Base-by-base conservation (phyloP, 2,797 vertebrate species). In the Xiphorhynchus erythropygius region DNA sequence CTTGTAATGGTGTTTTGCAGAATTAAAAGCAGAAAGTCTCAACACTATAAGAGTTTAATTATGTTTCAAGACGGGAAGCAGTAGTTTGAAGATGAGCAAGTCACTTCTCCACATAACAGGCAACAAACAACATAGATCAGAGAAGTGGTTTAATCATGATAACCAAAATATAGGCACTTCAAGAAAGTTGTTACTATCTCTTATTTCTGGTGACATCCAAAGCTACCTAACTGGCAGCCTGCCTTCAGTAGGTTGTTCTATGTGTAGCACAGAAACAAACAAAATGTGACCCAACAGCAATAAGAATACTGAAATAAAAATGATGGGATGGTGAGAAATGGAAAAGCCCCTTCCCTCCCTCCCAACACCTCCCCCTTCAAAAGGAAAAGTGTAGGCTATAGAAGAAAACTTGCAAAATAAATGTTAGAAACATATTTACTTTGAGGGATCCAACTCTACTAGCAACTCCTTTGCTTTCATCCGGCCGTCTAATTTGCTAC, bases 381-480 rank as follows among this genome's bases (percentile, higher is more conserved):
- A 97, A 97, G 95, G 96, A 98, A 98, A 98, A 97, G 97, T 98
- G 97, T 98, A 98, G 96, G 97, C 97, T 98, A 98, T 97, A 98
- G 98, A 98, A 97, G 89, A 97, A 97, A 98, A 98, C 95, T 98
- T 98, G 97, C 97, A 98, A 97, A 98, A 98, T 96, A 98, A 98
- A 98, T 95, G 97, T 98, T 98, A 98, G 97, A 98, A 98, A 98
- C 97, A 98, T 98, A 98, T 98, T 98, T 98, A 98, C 98, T 98
- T 98, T 98, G 98, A 98, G 98, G 98, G 98, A 98, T 98, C 98
- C 98, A 98, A 98, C 98, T 98, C 98, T 98, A 98, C 98, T 98
- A 98, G 98, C 97, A 98, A 98, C 98, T 98, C 97, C 98, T 98
- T 98, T 98, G 98, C 97, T 98, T 98, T 98, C 98, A 97, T 98